Evolutionary conservation across 2,797 vertebrate species (phyloP).

Genomic region (Falco biarmicus): DNA sequence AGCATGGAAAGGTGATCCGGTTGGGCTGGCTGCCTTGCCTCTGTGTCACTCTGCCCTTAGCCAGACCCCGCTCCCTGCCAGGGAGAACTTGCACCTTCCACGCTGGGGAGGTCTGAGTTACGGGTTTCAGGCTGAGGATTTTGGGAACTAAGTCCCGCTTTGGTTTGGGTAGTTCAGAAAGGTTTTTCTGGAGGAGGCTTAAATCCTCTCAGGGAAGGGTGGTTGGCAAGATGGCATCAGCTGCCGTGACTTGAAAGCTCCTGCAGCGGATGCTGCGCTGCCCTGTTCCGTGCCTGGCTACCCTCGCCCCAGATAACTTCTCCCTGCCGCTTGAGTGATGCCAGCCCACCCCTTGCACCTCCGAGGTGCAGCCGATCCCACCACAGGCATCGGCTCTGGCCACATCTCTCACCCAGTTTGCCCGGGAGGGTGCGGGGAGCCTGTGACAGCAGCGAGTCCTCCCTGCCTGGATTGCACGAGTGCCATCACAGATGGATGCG

Average conservation of each 20-base stretch:
- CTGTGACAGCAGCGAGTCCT: background rate
- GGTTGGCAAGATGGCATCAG: background rate
- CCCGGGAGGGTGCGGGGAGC: background rate
- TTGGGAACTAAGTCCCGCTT: background rate
- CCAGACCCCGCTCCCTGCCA: background rate
- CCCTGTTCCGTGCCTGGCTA: background rate
- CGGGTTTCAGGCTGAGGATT: background rate
- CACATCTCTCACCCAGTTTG: background rate
- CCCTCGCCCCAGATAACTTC: background rate
- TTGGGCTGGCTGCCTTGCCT: background rate
- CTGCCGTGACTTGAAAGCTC: background rate
- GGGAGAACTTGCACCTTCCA: rapidly evolving
- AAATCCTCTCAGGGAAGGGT: background rate
- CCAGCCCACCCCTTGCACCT: background rate
- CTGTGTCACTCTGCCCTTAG: background rate
- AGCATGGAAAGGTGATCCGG: rapidly evolving
- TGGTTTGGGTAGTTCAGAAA: background rate
- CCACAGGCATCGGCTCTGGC: background rate
- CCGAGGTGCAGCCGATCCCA: background rate
- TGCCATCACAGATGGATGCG: constrained; percentile 66
- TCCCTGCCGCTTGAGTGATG: background rate
- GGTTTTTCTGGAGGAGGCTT: background rate
- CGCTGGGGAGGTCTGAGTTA: background rate
- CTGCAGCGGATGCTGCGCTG: background rate
- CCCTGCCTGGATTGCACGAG: background rate